Evolutionary conservation across 1,140 invertebrate species (phyloP).

Genomic region (Dreissena rostriformis): DNA sequence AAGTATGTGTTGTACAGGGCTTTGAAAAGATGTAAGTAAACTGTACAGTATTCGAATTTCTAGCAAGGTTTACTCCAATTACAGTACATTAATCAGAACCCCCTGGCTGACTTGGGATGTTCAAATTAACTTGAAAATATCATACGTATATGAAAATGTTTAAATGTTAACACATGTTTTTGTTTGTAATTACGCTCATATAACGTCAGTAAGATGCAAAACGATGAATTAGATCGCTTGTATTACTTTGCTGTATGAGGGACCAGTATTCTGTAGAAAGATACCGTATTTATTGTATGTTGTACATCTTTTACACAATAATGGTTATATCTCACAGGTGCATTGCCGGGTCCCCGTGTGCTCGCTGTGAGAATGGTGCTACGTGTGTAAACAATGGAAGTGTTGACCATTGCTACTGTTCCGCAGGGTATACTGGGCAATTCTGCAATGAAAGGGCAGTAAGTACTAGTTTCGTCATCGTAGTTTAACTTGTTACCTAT

Average conservation of each 20-base stretch:
- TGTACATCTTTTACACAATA: background rate
- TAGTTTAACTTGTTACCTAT: background rate
- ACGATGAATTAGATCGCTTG: too few relatives aligned
- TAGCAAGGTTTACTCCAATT: background rate
- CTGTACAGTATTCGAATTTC: background rate
- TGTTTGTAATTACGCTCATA: too few relatives aligned
- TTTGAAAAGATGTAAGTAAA: slow-evolving; percentile 32
- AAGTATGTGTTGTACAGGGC: slow-evolving; percentile 18
- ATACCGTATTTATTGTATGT: background rate
- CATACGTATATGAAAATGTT: background rate
- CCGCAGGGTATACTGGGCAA: slow-evolving; percentile 1
- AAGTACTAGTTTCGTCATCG: background rate
- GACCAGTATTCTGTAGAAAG: background rate
- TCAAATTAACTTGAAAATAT: background rate
- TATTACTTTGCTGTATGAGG: too few relatives aligned
- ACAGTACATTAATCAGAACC: background rate
- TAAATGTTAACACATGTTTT: too few relatives aligned
- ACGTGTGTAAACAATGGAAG: slow-evolving; percentile 21
- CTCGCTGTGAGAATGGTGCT: slow-evolving; percentile 22
- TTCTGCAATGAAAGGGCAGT: slow-evolving; percentile 8
- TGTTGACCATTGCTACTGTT: slow-evolving; percentile 11
- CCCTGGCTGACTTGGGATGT: background rate
- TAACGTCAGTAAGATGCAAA: too few relatives aligned
- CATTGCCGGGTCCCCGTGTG: slow-evolving; percentile 7
- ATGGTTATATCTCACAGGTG: slow-evolving; percentile 13